A percentile compares a stretch with the other conserved stretches of the same genome.
Evolutionary conservation across 2,888 invertebrate species (phyloP).

Genomic region (Priocnemis perturbator): DNA sequence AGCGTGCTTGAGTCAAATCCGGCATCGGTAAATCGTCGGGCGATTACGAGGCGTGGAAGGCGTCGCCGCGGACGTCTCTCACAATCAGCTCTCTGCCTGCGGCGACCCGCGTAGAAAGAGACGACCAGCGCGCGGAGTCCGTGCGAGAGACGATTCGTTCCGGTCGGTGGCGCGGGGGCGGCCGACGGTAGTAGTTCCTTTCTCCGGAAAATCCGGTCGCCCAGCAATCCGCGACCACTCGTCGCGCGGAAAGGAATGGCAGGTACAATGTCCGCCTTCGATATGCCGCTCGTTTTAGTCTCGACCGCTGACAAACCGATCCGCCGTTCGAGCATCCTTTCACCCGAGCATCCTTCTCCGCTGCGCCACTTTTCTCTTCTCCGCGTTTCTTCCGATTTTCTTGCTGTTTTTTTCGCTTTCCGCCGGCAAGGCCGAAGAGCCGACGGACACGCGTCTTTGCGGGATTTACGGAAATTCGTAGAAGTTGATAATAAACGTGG

Average conservation of each 20-base stretch:
- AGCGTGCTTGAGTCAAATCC: conserved; percentile 26
- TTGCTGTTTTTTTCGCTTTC: too few species aligned
- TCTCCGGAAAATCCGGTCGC: conserved; percentile 57
- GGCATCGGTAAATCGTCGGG: conserved; percentile 44
- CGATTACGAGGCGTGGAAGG: conserved; percentile 46
- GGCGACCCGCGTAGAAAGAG: conserved; percentile 4
- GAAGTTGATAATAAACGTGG: too few species aligned
- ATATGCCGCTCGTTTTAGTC: too few species aligned
- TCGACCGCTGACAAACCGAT: too few species aligned
- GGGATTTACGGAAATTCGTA: too few species aligned
- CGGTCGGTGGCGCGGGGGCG: conserved; percentile 41
- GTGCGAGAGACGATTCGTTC: conserved; percentile 53
- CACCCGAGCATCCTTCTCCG: too few species aligned
- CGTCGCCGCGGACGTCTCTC: neutral
- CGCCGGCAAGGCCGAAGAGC: too few species aligned
- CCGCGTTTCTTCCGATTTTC: too few species aligned
- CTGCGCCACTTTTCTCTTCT: too few species aligned
- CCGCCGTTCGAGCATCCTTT: too few species aligned
- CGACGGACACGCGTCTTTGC: too few species aligned
- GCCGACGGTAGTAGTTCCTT: conserved; percentile 42
- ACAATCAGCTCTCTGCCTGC: too few species aligned
- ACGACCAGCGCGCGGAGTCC: conserved; percentile 20
- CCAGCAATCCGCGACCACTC: conserved; percentile 47
- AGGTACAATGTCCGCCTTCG: conserved; percentile 7
- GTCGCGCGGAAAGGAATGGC: conserved; percentile 36